Percentiles rank a stretch among this genome's conserved stretches.
phyloP scores from a whole-genome alignment of 2,113 vertebrate species.

The Danionella cerebrum region DNA sequence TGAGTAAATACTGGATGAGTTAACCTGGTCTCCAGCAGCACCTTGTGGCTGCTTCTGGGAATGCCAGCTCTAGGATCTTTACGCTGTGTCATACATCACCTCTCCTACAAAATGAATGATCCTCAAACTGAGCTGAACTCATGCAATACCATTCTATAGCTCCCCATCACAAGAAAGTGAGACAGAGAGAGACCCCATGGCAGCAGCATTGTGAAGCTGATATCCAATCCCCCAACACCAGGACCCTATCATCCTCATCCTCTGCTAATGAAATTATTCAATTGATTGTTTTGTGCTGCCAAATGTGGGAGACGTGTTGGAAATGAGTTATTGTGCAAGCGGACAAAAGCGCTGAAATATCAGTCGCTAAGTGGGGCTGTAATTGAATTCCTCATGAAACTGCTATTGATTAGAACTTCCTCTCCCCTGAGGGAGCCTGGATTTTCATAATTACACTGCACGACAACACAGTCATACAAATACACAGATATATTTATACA shows the following conservation, averaged over 20 bases:
- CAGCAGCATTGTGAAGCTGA: too few species aligned
- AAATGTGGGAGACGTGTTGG: conserved; percentile 58
- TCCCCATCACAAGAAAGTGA: too few species aligned
- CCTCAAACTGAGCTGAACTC: too few species aligned
- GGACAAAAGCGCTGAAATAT: conserved; percentile 69
- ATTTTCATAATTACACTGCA: conserved; percentile 66
- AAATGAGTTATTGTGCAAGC: conserved; percentile 62
- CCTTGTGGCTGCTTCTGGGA: conserved; percentile 82
- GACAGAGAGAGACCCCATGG: too few species aligned
- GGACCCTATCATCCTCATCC: conserved; percentile 46
- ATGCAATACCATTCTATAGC: too few species aligned
- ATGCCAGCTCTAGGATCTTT: background rate
- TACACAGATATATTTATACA: background rate
- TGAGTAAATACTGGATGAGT: background rate
- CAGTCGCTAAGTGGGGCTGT: conserved; percentile 67
- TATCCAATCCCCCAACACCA: conserved; percentile 39
- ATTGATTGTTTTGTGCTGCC: conserved; percentile 64
- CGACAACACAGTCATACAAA: conserved; percentile 14
- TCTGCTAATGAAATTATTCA: conserved; percentile 58
- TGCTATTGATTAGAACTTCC: conserved; percentile 63
- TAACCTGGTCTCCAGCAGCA: conserved; percentile 86
- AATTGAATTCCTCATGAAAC: conserved; percentile 67
- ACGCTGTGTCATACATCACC: too few species aligned
- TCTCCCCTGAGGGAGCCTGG: conserved; percentile 54
- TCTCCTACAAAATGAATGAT: too few species aligned